These are phyloP conservation scores for Corvus moneduloides DNA, from an alignment of 2,113 vertebrate species.

Conservation along the genomic window DNA sequence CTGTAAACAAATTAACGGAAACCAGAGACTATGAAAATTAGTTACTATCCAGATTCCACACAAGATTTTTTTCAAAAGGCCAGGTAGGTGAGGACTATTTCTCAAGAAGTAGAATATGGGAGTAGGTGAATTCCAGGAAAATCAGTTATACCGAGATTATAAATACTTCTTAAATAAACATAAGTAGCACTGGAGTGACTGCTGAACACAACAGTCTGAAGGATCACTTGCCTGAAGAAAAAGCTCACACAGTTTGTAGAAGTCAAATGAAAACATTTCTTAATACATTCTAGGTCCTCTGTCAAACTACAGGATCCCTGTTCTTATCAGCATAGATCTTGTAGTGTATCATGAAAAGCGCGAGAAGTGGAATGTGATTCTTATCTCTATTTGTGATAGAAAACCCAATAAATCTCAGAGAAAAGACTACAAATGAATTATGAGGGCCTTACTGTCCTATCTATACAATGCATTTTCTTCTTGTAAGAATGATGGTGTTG, in stretches of 20 bases:
- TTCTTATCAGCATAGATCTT: not conserved
- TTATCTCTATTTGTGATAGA: constrained; percentile 21
- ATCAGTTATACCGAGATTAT: not conserved
- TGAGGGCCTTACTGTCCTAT: not conserved
- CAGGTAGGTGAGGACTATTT: not conserved
- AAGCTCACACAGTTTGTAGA: not conserved
- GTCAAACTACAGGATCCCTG: not conserved
- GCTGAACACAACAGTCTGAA: not conserved
- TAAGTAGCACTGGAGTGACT: not conserved
- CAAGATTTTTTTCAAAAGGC: not conserved
- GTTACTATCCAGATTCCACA: not conserved
- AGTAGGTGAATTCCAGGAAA: not conserved
- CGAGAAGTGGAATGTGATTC: constrained; percentile 6
- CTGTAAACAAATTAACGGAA: constrained; percentile 23
- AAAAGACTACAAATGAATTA: constrained; percentile 16
- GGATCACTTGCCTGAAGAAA: not conserved
- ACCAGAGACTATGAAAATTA: constrained; percentile 8
- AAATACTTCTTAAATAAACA: not conserved
- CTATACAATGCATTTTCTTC: not conserved
- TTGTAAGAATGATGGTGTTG: not conserved
- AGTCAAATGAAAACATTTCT: not conserved
- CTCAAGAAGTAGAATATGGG: not conserved
- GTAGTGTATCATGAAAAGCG: not conserved
- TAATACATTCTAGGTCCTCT: not conserved
- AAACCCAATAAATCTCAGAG: constrained; percentile 19